A percentile compares a stretch with the other conserved stretches of the same genome.
These are phyloP conservation scores for Stichopus chloronotus DNA, from an alignment of 35 echinoderm and acorn worm genomes.

Conservation along the genomic window DNA sequence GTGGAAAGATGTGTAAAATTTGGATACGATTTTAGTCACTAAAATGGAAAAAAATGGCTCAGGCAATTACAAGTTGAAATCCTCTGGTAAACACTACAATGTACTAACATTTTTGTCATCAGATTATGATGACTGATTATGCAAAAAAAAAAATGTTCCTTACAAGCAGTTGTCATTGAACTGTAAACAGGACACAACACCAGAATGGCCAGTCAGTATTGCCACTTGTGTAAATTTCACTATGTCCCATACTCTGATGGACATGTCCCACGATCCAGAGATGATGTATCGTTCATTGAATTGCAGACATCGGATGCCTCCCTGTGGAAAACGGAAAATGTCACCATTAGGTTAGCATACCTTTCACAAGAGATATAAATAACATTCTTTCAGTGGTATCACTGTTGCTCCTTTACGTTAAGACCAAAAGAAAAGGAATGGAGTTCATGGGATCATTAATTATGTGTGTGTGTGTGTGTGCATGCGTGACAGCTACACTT, in stretches of 20 bases:
- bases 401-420: not conserved
- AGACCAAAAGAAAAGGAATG: too few relatives aligned
- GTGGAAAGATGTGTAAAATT: too few relatives aligned
- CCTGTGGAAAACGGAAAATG: constrained; percentile 56
- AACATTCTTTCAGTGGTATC: not conserved
- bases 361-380: not conserved
- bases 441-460: too few relatives aligned
- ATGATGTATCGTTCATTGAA: constrained; percentile 80
- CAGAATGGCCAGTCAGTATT: constrained; percentile 78
- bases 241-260: constrained; percentile 93
- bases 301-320: constrained; percentile 91
- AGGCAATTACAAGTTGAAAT: too few relatives aligned
- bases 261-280: constrained; percentile 97
- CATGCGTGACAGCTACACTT: too few relatives aligned
- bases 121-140: not conserved
- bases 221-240: constrained; percentile 80
- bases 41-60: too few relatives aligned
- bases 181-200: constrained; percentile 88
- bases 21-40: too few relatives aligned
- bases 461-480: too few relatives aligned
- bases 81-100: too few relatives aligned
- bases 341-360: not conserved
- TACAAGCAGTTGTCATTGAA: constrained; percentile 78
- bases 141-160: constrained; percentile 50
- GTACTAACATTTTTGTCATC: too few relatives aligned